Conservation (phyloP, 2,113 vertebrate genomes). For the Scortum barcoo region DNA sequence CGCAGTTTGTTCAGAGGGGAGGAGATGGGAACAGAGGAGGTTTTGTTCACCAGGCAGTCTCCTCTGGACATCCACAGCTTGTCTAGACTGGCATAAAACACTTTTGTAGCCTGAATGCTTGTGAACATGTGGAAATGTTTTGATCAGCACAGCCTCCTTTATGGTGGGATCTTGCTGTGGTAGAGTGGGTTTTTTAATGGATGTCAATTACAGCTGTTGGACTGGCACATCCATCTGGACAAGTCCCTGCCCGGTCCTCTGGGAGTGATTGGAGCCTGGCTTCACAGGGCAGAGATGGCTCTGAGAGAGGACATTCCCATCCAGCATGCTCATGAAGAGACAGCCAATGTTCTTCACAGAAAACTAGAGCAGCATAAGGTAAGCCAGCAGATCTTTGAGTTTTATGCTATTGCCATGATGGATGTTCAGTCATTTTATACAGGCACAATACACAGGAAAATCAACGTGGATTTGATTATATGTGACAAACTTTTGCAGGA, state of each 20-base stretch:
- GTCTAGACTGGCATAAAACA: slow-evolving; percentile 43
- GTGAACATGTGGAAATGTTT: slow-evolving; percentile 59
- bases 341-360: slow-evolving; percentile 91
- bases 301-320: slow-evolving; percentile 91
- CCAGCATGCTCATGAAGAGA: slow-evolving; percentile 96
- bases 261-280: slow-evolving; percentile 95
- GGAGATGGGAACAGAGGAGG: slow-evolving; percentile 67
- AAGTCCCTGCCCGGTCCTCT: slow-evolving; percentile 94
- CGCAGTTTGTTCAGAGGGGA: slow-evolving; percentile 55
- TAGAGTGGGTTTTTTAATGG: slow-evolving; percentile 31
- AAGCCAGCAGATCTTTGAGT: not conserved
- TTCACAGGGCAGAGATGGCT: slow-evolving; percentile 92
- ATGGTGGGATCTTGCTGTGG: slow-evolving; percentile 28
- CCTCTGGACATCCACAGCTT: slow-evolving; percentile 35
- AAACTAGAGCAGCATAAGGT: slow-evolving; percentile 96
- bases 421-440: not conserved
- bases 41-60: slow-evolving; percentile 63
- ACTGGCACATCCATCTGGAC: slow-evolving; percentile 96
- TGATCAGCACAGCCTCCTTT: slow-evolving; percentile 28
- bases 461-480: not conserved
- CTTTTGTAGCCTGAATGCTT: slow-evolving; percentile 43
- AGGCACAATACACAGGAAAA: not conserved
- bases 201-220: slow-evolving; percentile 88
- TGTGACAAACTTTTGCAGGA: slow-evolving; percentile 85
- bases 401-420: not conserved